phyloP scores from a whole-genome alignment of 2,113 vertebrate species.

The Microtus oregoni region DNA sequence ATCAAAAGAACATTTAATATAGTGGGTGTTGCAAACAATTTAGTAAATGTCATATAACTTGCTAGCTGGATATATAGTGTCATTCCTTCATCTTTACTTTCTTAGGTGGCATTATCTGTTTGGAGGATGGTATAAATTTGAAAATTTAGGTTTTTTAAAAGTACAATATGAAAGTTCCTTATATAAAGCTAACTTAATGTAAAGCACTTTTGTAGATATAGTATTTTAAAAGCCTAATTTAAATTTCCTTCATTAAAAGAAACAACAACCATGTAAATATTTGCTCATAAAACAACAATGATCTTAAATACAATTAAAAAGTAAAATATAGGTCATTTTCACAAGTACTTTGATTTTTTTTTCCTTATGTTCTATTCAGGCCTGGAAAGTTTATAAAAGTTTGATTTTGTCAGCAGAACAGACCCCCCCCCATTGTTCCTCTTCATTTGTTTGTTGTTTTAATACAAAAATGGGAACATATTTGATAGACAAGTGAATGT shows the following conservation, averaged over 20 bases:
- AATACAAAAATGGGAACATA: neutral
- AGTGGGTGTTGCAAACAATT: neutral
- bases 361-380: neutral
- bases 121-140: neutral
- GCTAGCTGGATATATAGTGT: neutral
- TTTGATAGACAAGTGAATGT: neutral
- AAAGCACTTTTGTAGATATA: neutral
- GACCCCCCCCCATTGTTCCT: too few species aligned
- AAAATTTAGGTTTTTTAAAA: conserved; percentile 3
- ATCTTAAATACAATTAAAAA: neutral
- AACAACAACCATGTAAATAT: neutral
- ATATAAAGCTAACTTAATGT: conserved; percentile 18
- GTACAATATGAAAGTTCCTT: neutral
- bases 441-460: neutral
- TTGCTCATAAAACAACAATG: neutral
- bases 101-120: neutral
- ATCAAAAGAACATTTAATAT: neutral
- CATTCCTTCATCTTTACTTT: neutral
- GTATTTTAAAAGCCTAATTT: conserved; percentile 28
- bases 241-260: neutral
- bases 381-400: neutral
- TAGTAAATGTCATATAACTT: neutral
- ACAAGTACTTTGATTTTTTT: neutral
- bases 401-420: conserved; percentile 6
- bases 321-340: neutral